These are phyloP conservation scores for Sebastes trivittatus DNA, from an alignment of 2,797 vertebrate genomes.

Conservation along the genomic window DNA sequence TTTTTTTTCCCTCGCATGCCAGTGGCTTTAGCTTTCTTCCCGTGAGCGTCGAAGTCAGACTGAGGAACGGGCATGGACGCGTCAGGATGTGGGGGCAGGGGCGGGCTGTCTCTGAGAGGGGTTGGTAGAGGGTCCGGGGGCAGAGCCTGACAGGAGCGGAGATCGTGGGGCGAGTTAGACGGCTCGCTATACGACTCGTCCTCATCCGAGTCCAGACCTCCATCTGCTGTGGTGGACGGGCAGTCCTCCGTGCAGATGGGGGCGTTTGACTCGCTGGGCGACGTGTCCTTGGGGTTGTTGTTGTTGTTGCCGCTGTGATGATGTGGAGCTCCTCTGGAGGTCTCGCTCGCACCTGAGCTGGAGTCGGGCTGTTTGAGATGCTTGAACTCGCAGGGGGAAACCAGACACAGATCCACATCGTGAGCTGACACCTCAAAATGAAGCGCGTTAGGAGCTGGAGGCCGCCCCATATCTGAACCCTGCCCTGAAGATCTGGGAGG, in stretches of 20 bases:
- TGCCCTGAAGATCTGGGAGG: conserved; percentile 77
- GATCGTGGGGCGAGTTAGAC: conserved; percentile 60
- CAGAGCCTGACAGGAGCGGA: conserved; percentile 52
- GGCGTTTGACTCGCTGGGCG: conserved; percentile 89
- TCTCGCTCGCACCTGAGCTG: conserved; percentile 83
- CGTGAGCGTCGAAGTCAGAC: conserved; percentile 77
- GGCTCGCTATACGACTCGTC: conserved; percentile 79
- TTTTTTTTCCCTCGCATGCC: conserved; percentile 73
- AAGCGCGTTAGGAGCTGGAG: conserved; percentile 63
- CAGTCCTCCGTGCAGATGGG: conserved; percentile 86
- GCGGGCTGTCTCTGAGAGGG: conserved; percentile 87
- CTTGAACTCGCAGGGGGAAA: conserved; percentile 96
- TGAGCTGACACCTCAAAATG: conserved; percentile 84
- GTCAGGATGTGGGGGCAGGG: conserved; percentile 86
- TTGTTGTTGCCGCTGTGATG: conserved; percentile 60
- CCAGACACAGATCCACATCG: conserved; percentile 94
- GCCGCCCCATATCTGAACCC: conserved; percentile 69
- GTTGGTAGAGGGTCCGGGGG: conserved; percentile 85
- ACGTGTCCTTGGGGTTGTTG: conserved; percentile 78
- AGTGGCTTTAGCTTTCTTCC: conserved; percentile 62
- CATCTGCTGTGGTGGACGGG: conserved; percentile 87
- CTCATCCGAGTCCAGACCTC: conserved; percentile 88
- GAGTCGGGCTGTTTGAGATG: conserved; percentile 86
- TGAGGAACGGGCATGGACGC: conserved; percentile 91
- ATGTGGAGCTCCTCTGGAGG: conserved; percentile 80